Conservation (phyloP, 2,113 vertebrate genomes). For the Piprites chloris region DNA sequence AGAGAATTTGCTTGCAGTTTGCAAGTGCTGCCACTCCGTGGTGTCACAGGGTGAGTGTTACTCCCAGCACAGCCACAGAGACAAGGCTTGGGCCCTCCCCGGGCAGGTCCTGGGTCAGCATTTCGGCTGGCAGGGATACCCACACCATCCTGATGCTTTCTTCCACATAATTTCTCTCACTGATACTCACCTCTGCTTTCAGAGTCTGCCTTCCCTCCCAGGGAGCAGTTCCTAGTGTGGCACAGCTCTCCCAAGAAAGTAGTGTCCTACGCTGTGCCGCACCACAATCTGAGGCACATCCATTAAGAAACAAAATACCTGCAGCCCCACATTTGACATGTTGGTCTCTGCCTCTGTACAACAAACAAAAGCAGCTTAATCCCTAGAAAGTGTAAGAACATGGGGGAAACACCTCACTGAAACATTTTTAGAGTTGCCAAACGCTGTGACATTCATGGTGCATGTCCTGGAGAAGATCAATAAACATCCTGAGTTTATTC, state of each 20-base stretch:
- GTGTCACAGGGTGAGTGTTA: background rate
- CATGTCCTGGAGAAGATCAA: background rate
- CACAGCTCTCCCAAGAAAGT: background rate
- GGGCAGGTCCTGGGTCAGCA: background rate
- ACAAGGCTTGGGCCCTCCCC: rapidly evolving
- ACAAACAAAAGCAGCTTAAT: background rate
- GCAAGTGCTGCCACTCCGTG: background rate
- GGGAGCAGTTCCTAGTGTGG: background rate
- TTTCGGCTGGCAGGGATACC: too few species aligned
- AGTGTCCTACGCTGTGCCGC: background rate
- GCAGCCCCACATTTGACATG: background rate
- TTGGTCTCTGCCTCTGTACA: background rate
- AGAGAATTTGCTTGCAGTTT: background rate
- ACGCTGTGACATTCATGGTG: background rate
- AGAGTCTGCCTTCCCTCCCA: background rate
- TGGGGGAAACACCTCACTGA: background rate
- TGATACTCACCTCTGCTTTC: background rate
- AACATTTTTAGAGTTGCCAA: background rate
- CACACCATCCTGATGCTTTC: background rate
- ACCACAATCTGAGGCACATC: rapidly evolving
- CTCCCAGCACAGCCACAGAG: background rate
- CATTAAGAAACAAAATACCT: background rate
- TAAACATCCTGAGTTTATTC: background rate
- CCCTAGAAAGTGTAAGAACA: background rate
- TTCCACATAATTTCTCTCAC: background rate